Evolutionary conservation across 2,113 vertebrate species (phyloP), one percentile per base, ranked within the genome.

Genomic region (Epinephelus lanceolatus): DNA sequence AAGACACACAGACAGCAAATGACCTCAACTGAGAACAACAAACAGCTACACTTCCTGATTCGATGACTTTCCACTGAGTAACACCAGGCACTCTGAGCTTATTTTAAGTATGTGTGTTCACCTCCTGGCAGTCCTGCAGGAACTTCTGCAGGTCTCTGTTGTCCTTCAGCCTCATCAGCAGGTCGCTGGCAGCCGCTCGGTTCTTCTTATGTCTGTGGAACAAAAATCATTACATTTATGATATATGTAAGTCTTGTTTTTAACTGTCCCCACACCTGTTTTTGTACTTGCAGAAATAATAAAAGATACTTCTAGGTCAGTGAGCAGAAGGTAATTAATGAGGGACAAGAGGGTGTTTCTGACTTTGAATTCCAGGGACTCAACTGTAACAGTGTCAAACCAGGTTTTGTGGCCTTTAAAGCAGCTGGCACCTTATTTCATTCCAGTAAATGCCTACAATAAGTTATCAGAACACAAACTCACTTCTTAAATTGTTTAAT

Each of bases 91-190:
- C 2, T 10, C n/a, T 47, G 30, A 25, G 2, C 12, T 1, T 3
- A 8, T 42, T 42, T 18, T 0, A 12, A 21, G 37, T 5, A 11
- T 13, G 56, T 25, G 7, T 40, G 30, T 62, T 80, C 88, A 99
- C 98, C 98, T 99, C 98, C 93, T 99, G 98, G 80, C 97, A 98
- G 93, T 99, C 98, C 94, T 99, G 98, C 60, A 99, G 95, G 91
- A 99, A 99, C 93, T 97, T 99, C 81, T 99, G 98, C 86, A 99
- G 96, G 87, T 99, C 98, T 89, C 98, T 91, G 96, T 99, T 99
- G 93, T 99, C 98, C 92, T 99, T 99, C 86, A 99, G 92, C 81
- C 95, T 96, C 92, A 95, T 96, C 88, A 99, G 93, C 73, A 99
- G 97, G 60, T 99, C 97, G 59, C 96, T 98, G 84, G 98, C 98